Evolutionary conservation across 2,113 vertebrate genomes (phyloP).

Genomic region (Dromiciops gliroides): DNA sequence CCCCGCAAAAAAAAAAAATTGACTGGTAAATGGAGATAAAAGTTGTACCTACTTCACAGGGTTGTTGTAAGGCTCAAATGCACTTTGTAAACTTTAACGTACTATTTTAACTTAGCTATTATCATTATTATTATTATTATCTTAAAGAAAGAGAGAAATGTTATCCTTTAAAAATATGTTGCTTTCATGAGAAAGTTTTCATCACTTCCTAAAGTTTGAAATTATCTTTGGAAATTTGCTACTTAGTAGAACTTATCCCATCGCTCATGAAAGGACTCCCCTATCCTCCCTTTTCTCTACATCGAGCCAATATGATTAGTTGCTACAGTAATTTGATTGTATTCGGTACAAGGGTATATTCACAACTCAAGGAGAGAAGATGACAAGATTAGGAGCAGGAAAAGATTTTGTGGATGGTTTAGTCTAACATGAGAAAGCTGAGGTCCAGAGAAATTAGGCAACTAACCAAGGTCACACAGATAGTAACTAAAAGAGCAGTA

Average conservation of each 20-base stretch:
- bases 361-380: not conserved
- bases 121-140: not conserved
- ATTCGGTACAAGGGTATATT: conserved; percentile 26
- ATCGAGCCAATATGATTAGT: not conserved
- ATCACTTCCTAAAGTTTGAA: conserved; percentile 33
- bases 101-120: not conserved
- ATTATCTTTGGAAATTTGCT: not conserved
- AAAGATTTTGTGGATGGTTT: not conserved
- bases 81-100: not conserved
- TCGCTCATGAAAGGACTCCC: not conserved
- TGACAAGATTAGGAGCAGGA: not conserved
- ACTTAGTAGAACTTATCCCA: not conserved
- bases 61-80: not conserved
- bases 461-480: not conserved
- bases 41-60: not conserved
- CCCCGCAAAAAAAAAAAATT: no score
- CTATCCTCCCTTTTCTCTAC: not conserved
- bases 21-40: not conserved
- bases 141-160: not conserved
- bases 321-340: conserved; percentile 51
- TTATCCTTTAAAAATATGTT: not conserved
- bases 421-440: not conserved
- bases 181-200: not conserved
- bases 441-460: not conserved
- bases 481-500: not conserved